Evolutionary conservation across 1,140 invertebrate species (phyloP).

Genomic region (Bombyx mori): ASM3026992v2 NC_085109.1:3200001-3200500

Average conservation of each 20-base stretch:
- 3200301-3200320: background rate
- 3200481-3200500: too few relatives aligned
- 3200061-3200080: conserved; percentile 42
- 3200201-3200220: conserved; percentile 14
- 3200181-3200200: conserved; percentile 9
- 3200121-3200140: conserved; percentile 38
- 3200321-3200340: background rate
- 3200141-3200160: conserved; percentile 19
- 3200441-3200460: too few relatives aligned
- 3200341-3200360: too few relatives aligned
- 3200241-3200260: conserved; percentile 66
- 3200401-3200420: too few relatives aligned
- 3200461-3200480: too few relatives aligned
- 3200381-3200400: too few relatives aligned
- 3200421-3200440: too few relatives aligned
- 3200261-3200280: conserved; percentile 57
- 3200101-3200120: conserved; percentile 51
- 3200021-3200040: conserved; percentile 34
- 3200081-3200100: conserved; percentile 18
- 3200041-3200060: conserved; percentile 36
- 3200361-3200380: too few relatives aligned
- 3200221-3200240: conserved; percentile 63
- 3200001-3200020: conserved; percentile 42
- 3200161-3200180: conserved; percentile 12
- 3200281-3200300: conserved; percentile 24